These are phyloP conservation scores for Ormyrus pomaceus DNA, from an alignment of 2,888 invertebrate genomes.

Conservation along the genomic window DNA sequence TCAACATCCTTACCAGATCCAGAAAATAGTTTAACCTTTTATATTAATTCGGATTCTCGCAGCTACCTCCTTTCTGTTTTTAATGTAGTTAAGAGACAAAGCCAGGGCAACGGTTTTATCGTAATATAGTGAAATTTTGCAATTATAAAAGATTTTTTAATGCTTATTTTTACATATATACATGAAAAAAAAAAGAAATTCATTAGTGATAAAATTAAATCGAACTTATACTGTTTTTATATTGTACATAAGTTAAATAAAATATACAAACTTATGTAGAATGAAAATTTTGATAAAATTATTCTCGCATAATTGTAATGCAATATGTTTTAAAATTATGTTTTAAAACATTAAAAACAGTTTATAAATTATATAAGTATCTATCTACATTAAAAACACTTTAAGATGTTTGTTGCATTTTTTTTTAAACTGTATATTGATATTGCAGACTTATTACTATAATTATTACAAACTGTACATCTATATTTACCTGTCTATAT, in stretches of 20 bases:
- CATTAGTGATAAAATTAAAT: not conserved
- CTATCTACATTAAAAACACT: no score
- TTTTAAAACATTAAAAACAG: slow-evolving; percentile 3
- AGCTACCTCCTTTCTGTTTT: slow-evolving; percentile 78
- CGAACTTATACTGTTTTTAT: slow-evolving; percentile 21
- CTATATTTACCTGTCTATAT: no score
- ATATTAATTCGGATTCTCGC: slow-evolving; percentile 71
- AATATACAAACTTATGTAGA: slow-evolving; percentile 12
- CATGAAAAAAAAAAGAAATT: slow-evolving; percentile 23
- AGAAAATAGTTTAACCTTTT: slow-evolving; percentile 70
- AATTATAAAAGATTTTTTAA: not conserved
- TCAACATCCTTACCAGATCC: slow-evolving; percentile 61
- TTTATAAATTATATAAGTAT: not conserved
- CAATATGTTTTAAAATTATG: not conserved
- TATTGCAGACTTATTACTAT: no score
- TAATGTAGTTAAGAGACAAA: slow-evolving; percentile 77
- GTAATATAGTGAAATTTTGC: slow-evolving; percentile 71
- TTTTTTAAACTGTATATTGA: no score
- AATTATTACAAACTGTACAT: no score
- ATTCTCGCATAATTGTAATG: not conserved
- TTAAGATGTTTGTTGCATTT: no score
- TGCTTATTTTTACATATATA: slow-evolving; percentile 12
- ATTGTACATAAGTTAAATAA: slow-evolving; percentile 32
- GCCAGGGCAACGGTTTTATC: slow-evolving; percentile 77
- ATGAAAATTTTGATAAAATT: slow-evolving; percentile 18